Percentiles rank a stretch among this genome's conserved stretches.
Evolutionary conservation across 2,113 vertebrate genomes (phyloP).

Genomic region (Rhinolophus ferrumequinum): DNA sequence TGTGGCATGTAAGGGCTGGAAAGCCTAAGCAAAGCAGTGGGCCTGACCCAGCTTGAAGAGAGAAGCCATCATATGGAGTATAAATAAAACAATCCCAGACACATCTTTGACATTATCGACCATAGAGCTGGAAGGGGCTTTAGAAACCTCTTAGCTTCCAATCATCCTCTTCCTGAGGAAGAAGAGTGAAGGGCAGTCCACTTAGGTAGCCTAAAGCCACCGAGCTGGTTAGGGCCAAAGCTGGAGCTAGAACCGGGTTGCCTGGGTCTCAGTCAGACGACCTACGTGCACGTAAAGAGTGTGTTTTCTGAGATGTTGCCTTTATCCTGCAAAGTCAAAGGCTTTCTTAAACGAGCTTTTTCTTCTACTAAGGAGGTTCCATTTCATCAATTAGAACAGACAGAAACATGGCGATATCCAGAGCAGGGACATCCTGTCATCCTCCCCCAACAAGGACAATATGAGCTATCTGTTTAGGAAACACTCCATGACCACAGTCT

Average conservation of each 20-base stretch:
- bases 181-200: neutral
- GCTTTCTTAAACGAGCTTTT: neutral
- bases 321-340: neutral
- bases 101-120: neutral
- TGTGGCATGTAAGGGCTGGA: neutral
- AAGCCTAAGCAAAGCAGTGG: neutral
- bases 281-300: neutral
- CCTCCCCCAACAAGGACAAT: neutral
- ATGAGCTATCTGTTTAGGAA: slow-evolving; percentile 51
- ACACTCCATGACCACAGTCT: neutral
- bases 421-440: neutral
- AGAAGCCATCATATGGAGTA: neutral
- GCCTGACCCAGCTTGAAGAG: neutral
- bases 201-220: neutral
- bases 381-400: slow-evolving; percentile 28
- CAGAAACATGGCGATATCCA: slow-evolving; percentile 1
- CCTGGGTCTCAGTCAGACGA: neutral
- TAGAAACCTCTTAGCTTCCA: neutral
- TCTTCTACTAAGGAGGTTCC: neutral
- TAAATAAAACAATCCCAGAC: neutral
- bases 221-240: neutral
- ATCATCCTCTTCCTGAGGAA: neutral
- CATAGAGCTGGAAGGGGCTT: neutral
- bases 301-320: neutral
- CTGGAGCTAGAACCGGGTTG: neutral